Conservation (phyloP, 2,797 vertebrate genomes). For the Pipistrellus kuhlii region DNA sequence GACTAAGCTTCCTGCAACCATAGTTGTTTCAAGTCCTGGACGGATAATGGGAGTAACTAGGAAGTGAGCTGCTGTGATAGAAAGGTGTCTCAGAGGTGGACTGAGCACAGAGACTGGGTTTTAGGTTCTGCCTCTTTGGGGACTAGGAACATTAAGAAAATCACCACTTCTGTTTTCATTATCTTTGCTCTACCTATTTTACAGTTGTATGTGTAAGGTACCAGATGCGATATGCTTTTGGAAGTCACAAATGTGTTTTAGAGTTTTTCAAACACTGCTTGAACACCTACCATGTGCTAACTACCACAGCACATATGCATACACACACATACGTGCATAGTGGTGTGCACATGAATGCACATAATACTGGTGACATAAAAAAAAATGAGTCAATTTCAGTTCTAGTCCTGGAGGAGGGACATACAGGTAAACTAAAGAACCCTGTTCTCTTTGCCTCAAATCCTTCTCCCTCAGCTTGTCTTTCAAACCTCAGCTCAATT, state of each 20-base stretch:
- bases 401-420: not conserved
- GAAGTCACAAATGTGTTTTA: not conserved
- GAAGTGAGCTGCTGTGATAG: not conserved
- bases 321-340: not conserved
- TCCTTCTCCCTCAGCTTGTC: not conserved
- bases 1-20: not conserved
- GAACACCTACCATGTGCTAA: not conserved
- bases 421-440: not conserved
- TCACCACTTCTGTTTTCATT: not conserved
- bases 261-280: not conserved
- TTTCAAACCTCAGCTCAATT: not conserved
- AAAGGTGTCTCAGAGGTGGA: not conserved
- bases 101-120: not conserved
- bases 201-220: not conserved
- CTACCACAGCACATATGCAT: not conserved
- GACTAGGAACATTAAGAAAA: not conserved
- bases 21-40: not conserved
- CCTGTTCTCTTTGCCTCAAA: not conserved
- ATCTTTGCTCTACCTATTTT: not conserved
- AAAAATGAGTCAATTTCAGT: not conserved
- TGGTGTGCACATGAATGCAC: not conserved
- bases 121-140: not conserved
- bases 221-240: not conserved
- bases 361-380: not conserved
- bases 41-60: not conserved